A percentile compares a stretch with the other conserved stretches of the same genome.
These are phyloP conservation scores for Hydrolagus affinis DNA, from an alignment of 2,113 vertebrate species.

Conservation along the genomic window DNA sequence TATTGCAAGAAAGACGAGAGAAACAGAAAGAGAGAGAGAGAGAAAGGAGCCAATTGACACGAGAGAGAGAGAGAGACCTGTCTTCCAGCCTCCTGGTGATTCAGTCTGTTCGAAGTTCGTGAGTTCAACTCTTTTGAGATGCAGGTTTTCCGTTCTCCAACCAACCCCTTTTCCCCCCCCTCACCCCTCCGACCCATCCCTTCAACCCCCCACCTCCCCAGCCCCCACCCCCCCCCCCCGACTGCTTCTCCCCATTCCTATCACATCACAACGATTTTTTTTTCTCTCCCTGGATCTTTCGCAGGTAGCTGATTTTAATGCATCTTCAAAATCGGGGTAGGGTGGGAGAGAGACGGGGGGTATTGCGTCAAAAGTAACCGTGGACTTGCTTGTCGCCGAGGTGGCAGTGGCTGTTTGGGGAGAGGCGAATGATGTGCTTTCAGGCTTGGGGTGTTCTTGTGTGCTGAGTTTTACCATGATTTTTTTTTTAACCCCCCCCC, in stretches of 20 bases:
- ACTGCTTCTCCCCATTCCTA: not conserved
- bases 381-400: conserved; percentile 3
- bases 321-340: conserved; percentile 12
- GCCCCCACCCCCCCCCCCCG: no score
- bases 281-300: not conserved
- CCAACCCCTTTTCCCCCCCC: no score
- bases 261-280: conserved; percentile 14
- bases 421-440: conserved; percentile 4
- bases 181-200: no score
- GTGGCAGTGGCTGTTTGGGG: not conserved
- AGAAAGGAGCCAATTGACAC: conserved; percentile 20
- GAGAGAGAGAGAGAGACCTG: no score
- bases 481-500: no score
- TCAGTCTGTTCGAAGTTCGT: not conserved
- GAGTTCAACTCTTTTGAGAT: not conserved
- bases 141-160: not conserved
- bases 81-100: conserved; percentile 16
- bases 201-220: no score
- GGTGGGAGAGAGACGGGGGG: not conserved
- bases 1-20: no score
- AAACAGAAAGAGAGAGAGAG: no score
- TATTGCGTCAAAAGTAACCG: not conserved
- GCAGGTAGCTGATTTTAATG: conserved; percentile 23
- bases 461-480: not conserved
- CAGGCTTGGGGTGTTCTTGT: not conserved